phyloP scores from a whole-genome alignment of 23 tunicate species.

The Halocynthia roretzi region DNA sequence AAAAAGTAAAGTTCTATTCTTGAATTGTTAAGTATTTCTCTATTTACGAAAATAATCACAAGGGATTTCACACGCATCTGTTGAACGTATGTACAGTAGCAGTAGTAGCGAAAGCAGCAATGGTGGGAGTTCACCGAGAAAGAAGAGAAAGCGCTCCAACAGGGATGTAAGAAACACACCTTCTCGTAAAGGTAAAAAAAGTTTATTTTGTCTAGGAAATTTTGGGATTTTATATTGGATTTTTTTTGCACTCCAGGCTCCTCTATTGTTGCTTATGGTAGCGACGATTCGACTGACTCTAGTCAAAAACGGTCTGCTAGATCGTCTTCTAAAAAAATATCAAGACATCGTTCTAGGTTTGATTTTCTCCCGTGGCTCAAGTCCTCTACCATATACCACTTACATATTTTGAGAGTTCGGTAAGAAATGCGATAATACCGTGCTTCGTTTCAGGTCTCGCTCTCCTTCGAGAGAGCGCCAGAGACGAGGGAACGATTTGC shows the following conservation, averaged over 20 bases:
- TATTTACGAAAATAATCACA: neutral
- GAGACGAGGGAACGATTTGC: conserved; percentile 24
- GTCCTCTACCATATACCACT: too few relatives aligned
- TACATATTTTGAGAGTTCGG: neutral
- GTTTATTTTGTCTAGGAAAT: neutral
- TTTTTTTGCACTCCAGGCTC: conserved; percentile 14
- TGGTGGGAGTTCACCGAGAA: conserved; percentile 3
- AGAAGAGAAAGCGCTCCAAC: conserved; percentile 4
- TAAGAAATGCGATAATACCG: neutral
- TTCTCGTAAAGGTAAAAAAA: conserved; percentile 17
- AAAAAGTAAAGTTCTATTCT: neutral
- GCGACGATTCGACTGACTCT: conserved; percentile 80
- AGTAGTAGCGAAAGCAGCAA: conserved; percentile 1
- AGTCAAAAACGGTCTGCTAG: conserved; percentile 13
- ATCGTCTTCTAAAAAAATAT: conserved; percentile 34
- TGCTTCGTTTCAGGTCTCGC: conserved; percentile 26
- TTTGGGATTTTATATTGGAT: neutral
- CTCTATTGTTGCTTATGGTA: conserved; percentile 61
- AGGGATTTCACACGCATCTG: neutral
- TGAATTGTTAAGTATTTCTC: neutral
- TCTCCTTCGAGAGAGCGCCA: conserved; percentile 48
- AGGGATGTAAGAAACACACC: conserved; percentile 11
- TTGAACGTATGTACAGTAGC: conserved; percentile 8
- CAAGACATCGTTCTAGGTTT: conserved; percentile 41
- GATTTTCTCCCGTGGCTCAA: too few relatives aligned